Conservation (phyloP, 1,140 invertebrate species). For the Pissodes strobi region DNA sequence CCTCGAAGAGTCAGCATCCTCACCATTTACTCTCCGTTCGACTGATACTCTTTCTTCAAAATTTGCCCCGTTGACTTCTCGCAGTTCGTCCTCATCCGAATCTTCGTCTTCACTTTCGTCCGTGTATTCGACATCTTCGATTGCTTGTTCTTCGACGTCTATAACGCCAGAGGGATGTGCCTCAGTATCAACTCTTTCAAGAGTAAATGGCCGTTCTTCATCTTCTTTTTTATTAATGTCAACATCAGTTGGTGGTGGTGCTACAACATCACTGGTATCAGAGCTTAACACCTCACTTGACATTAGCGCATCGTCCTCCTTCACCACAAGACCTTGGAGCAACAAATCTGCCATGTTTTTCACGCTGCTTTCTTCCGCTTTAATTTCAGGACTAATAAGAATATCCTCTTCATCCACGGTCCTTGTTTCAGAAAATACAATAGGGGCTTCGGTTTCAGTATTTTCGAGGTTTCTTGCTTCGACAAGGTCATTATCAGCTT, state of each 20-base stretch:
- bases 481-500: not conserved
- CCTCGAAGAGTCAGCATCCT: slow-evolving; percentile 37
- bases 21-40: slow-evolving; percentile 26
- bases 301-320: not conserved
- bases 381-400: no score
- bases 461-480: no score
- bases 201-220: no score
- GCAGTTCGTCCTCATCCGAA: slow-evolving; percentile 35
- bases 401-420: no score
- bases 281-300: no score
- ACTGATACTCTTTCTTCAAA: slow-evolving; percentile 21
- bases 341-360: not conserved
- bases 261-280: no score
- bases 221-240: no score
- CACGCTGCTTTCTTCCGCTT: not conserved
- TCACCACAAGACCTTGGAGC: not conserved
- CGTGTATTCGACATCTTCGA: slow-evolving; percentile 44
- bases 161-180: no score
- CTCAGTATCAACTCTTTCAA: no score
- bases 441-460: no score
- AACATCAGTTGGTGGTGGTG: no score
- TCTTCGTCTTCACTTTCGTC: slow-evolving; percentile 40
- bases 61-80: slow-evolving; percentile 29
- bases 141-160: slow-evolving; percentile 32
- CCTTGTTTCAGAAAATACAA: no score